A percentile compares a stretch with the other conserved stretches of the same genome.
Conservation (phyloP, 2,888 invertebrate genomes). For the Acleris sparsana region DNA sequence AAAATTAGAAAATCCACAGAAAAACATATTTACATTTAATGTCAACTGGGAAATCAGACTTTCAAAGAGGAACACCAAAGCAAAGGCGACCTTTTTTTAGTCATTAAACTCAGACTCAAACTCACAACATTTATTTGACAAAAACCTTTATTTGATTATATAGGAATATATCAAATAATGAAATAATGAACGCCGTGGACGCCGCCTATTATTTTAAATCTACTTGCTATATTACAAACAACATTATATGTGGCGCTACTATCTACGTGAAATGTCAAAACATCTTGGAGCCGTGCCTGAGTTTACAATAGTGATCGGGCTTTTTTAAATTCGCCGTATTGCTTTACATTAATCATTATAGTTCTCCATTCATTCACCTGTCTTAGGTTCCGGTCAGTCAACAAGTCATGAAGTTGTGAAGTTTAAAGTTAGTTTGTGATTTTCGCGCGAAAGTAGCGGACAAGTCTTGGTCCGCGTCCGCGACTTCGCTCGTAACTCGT, state of each 20-base stretch:
- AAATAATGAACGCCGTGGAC: too few relatives aligned
- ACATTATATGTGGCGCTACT: conserved; percentile 1
- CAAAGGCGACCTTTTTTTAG: too few relatives aligned
- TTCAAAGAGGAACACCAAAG: too few relatives aligned
- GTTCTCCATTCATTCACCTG: neutral
- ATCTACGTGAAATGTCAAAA: conserved; percentile 6
- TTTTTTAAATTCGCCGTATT: neutral
- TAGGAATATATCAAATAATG: too few relatives aligned
- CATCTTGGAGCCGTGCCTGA: neutral
- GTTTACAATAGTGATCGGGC: neutral
- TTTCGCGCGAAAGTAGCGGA: conserved; percentile 62
- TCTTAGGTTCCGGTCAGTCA: conserved; percentile 9
- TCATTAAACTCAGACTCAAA: too few relatives aligned
- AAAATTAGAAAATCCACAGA: too few relatives aligned
- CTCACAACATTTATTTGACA: too few relatives aligned
- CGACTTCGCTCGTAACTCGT: conserved; percentile 29
- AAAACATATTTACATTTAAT: too few relatives aligned
- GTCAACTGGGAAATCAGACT: too few relatives aligned
- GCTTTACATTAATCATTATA: neutral
- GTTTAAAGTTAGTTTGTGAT: conserved; percentile 37
- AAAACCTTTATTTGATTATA: too few relatives aligned
- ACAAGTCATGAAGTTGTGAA: neutral
- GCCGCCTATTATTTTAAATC: neutral
- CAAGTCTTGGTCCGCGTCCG: conserved; percentile 49
- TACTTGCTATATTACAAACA: neutral